Evolutionary conservation across 1,140 invertebrate genomes (phyloP).

Genomic region (Chironomus tepperi): DNA sequence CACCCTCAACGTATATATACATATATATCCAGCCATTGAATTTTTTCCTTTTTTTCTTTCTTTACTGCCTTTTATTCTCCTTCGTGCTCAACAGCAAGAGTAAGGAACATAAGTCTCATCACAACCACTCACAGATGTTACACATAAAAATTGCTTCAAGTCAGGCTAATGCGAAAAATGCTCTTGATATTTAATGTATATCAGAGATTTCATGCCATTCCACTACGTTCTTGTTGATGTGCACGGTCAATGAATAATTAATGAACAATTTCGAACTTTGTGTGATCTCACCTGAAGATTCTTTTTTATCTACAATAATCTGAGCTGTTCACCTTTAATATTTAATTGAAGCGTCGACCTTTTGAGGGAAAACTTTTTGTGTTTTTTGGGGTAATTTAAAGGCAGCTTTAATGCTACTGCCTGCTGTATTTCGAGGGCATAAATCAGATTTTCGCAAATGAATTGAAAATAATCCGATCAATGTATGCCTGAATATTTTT

Average conservation of each 20-base stretch:
- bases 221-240: background rate
- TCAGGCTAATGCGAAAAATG: conserved; percentile 7
- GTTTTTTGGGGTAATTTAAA: background rate
- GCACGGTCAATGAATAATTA: conserved; percentile 6
- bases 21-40: background rate
- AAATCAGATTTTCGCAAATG: conserved; percentile 17
- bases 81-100: background rate
- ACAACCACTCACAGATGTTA: background rate
- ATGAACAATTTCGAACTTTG: conserved; percentile 17
- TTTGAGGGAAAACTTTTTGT: background rate
- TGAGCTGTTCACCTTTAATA: conserved; percentile 5
- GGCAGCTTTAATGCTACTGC: background rate
- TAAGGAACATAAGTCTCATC: background rate
- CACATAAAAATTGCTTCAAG: background rate
- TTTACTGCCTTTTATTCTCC: background rate
- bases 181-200: conserved; percentile 18
- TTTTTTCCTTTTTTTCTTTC: background rate
- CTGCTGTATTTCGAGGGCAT: background rate
- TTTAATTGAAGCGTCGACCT: background rate
- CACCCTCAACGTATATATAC: background rate
- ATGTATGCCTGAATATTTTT: conserved; percentile 4
- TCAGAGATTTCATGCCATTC: background rate
- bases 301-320: background rate
- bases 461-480: conserved; percentile 16
- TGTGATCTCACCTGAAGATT: background rate